A percentile compares a stretch with the other conserved stretches of the same genome.
Conservation (phyloP, 2,797 vertebrate species). For the Centroberyx gerrardi region DNA sequence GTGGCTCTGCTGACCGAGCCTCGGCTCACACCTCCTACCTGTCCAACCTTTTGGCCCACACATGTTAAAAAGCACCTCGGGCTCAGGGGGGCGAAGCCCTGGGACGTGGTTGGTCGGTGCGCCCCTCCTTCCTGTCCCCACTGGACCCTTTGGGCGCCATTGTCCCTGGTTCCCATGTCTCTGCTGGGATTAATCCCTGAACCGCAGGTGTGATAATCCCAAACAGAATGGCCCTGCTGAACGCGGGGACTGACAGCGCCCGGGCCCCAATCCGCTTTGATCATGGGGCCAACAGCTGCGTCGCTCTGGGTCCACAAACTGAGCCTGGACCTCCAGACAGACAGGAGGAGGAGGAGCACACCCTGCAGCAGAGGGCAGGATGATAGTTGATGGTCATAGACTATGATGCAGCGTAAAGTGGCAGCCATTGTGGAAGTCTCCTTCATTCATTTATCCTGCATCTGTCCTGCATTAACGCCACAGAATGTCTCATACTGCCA, state of each 20-base stretch:
- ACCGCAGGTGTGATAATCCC: conserved; percentile 96
- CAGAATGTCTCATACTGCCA: too few species aligned
- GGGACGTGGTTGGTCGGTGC: conserved; percentile 6
- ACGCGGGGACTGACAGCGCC: conserved; percentile 81
- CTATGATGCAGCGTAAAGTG: neutral
- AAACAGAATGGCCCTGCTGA: conserved; percentile 89
- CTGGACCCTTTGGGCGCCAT: conserved; percentile 38
- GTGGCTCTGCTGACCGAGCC: neutral
- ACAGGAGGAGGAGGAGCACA: conserved; percentile 15
- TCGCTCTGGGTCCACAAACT: conserved; percentile 48
- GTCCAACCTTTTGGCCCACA: conserved; percentile 14
- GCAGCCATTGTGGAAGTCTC: neutral
- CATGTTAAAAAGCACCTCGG: conserved; percentile 16
- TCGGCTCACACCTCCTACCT: neutral
- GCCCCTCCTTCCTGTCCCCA: conserved; percentile 22
- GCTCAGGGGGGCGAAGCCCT: conserved; percentile 15
- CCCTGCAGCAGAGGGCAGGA: conserved; percentile 1
- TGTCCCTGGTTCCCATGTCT: conserved; percentile 90
- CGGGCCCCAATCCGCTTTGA: conserved; percentile 76
- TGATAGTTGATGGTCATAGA: conserved; percentile 1
- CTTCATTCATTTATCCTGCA: neutral
- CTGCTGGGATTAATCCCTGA: conserved; percentile 89
- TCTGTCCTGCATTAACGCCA: neutral
- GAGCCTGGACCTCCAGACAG: neutral
- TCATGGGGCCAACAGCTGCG: conserved; percentile 66